phyloP scores from a whole-genome alignment of 2,113 vertebrate genomes.

The Anthoscopus minutus region DNA sequence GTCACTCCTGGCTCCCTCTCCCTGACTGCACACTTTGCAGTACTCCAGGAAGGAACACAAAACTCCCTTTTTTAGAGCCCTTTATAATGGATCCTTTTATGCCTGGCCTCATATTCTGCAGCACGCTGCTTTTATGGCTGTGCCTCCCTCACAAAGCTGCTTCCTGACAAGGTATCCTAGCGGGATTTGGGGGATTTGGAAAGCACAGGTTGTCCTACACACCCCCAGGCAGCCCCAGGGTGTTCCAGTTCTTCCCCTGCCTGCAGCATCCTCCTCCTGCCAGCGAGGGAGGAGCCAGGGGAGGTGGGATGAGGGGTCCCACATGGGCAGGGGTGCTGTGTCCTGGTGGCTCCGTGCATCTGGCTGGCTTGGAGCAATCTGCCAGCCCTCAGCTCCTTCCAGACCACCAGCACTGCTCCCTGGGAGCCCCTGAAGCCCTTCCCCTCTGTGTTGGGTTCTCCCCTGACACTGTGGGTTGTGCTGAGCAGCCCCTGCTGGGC shows the following conservation, averaged over 20 bases:
- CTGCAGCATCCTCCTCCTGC: neutral
- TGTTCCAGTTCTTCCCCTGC: accelerated
- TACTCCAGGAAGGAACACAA: neutral
- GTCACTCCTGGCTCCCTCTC: neutral
- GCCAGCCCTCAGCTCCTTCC: neutral
- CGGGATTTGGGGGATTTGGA: neutral
- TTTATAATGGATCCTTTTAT: neutral
- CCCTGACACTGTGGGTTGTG: too few relatives aligned
- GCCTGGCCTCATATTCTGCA: neutral
- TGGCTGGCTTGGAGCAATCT: neutral
- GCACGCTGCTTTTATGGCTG: neutral
- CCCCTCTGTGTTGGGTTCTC: too few relatives aligned
- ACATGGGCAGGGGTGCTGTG: neutral
- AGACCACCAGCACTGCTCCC: neutral
- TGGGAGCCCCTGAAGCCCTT: neutral
- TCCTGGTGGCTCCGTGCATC: neutral
- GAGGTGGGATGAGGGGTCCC: neutral
- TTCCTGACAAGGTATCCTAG: neutral
- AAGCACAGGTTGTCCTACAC: neutral
- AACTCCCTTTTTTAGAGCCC: neutral
- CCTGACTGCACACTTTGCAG: neutral
- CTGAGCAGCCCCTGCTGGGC: too few relatives aligned
- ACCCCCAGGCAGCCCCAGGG: neutral
- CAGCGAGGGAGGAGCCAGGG: accelerated
- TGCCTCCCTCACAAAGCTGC: neutral